Conservation (phyloP, 2,797 vertebrate species). For the Sphenopsis melanotis region DNA sequence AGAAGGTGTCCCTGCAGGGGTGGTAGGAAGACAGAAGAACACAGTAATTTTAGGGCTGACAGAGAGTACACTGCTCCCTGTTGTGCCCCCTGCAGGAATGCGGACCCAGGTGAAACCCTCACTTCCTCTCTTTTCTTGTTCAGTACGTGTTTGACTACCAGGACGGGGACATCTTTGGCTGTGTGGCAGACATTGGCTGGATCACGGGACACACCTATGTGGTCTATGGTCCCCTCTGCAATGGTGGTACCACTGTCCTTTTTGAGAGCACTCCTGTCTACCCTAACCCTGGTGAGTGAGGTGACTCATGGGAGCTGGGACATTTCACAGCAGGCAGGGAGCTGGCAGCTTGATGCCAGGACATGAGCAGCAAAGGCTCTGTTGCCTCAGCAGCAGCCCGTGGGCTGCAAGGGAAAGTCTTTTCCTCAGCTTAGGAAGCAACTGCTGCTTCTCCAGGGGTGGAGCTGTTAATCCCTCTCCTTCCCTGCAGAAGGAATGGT, state of each 20-base stretch:
- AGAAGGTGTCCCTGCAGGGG: neutral
- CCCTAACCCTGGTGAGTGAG: slow-evolving; percentile 67
- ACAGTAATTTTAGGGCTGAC: neutral
- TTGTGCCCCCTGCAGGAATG: neutral
- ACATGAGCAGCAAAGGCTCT: neutral
- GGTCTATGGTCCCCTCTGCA: slow-evolving; percentile 70
- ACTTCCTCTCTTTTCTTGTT: neutral
- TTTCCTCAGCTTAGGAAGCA: neutral
- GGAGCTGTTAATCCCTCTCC: neutral
- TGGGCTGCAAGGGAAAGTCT: neutral
- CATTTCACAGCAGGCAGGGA: neutral
- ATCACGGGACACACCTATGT: slow-evolving; percentile 71
- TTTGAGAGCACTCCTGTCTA: slow-evolving; percentile 72
- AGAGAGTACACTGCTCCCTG: neutral
- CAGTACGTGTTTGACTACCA: slow-evolving; percentile 69
- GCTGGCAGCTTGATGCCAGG: neutral
- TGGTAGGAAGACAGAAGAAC: neutral
- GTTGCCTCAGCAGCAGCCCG: fast-evolving
- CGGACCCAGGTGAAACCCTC: neutral
- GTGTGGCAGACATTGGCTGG: slow-evolving; percentile 72
- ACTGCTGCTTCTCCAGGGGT: neutral
- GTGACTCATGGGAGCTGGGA: neutral
- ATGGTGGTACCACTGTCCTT: slow-evolving; percentile 71
- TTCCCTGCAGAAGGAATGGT: neutral
- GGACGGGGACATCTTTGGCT: slow-evolving; percentile 70